phyloP scores from a whole-genome alignment of 2,888 invertebrate species.

The Anagyrus pseudococci region DNA sequence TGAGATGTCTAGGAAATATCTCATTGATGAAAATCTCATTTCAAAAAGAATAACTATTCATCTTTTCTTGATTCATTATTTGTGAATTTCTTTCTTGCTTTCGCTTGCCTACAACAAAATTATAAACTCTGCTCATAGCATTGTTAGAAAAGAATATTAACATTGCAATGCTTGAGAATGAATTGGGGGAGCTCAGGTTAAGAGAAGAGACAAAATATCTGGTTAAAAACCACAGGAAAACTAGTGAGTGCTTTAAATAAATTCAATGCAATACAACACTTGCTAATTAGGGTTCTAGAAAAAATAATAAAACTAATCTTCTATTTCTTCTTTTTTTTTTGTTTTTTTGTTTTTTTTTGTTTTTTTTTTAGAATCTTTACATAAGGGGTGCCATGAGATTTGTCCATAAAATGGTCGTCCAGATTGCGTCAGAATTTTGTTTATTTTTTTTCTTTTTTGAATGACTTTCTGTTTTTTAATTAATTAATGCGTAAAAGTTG shows the following conservation, averaged over 20 bases:
- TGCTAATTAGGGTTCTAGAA: too few species aligned
- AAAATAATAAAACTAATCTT: conserved; percentile 22
- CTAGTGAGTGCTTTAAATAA: conserved; percentile 32
- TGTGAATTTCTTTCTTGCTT: conserved; percentile 30
- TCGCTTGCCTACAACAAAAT: conserved; percentile 25
- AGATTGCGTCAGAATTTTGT: too few species aligned
- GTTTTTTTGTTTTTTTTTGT: conserved; percentile 24
- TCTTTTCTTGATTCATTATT: conserved; percentile 13
- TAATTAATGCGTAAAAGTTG: conserved; percentile 8
- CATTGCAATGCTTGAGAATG: conserved; percentile 34
- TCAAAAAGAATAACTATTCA: conserved; percentile 8
- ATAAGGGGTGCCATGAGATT: too few species aligned
- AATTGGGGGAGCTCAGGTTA: conserved; percentile 34
- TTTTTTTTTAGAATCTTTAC: too few species aligned
- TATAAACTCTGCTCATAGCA: conserved; percentile 18
- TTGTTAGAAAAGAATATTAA: conserved; percentile 34
- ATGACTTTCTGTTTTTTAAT: conserved; percentile 25
- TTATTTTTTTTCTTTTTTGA: conserved; percentile 4
- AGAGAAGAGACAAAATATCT: conserved; percentile 24
- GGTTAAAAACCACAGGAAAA: conserved; percentile 34
- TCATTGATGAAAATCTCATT: too few species aligned
- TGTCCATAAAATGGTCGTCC: too few species aligned
- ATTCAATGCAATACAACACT: too few species aligned
- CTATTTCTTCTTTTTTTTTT: conserved; percentile 25
- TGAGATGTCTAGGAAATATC: conserved; percentile 1